Base-by-base conservation (phyloP, 2,888 invertebrate species). In the Lucinisca nassula region DNA sequence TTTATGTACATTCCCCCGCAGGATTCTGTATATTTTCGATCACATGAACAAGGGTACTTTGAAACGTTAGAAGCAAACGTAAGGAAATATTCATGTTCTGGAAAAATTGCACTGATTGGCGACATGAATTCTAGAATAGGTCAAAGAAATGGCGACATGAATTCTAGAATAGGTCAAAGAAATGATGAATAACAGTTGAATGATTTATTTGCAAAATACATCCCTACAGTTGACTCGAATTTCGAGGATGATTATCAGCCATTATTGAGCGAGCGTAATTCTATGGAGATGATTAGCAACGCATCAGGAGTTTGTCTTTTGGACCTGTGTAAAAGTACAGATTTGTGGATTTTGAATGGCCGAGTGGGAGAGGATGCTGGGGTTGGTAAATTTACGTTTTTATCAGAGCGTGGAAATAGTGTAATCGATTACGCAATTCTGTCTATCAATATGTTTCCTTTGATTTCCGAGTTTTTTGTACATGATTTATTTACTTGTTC, bases 1-100 rank as follows among this genome's bases (percentile, higher is more conserved):
- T n/a, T n/a, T 74, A 4, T 74, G 27, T 74, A 74, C 24, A 74
- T 74, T 38, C 45, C 74, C 17, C 74, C 74, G 3, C 37, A 40
- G n/a, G 40, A 74, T 40, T 74, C 74, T 24, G 10, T 8, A 27
- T 45, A 45, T 17, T 45, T 45, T 17, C 8, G 17, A 45, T 45
- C 45, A 45, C 45, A 45, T 17, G 45, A 45, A 45, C 8, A 8
- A 17, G 45, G 45, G 45, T 45, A 12, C 45, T 45, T 45, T 45
- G 45, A 45, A 45, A 12, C 45, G 45, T 45, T 45, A 45, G 45
- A 45, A 45, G 45, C 45, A 8, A 17, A 17, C 8, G 17, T 45
- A 45, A 45, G 45, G 17, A 8, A 45, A 17, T 45, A 45, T 45
- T 8, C 45, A 45, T 8, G 10, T 45, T 45, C 17, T 12, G 45